A percentile compares a stretch with the other conserved stretches of the same genome.
Evolutionary conservation across 2,888 invertebrate genomes (phyloP).

Genomic region (Rhorus exstirpatorius): DNA sequence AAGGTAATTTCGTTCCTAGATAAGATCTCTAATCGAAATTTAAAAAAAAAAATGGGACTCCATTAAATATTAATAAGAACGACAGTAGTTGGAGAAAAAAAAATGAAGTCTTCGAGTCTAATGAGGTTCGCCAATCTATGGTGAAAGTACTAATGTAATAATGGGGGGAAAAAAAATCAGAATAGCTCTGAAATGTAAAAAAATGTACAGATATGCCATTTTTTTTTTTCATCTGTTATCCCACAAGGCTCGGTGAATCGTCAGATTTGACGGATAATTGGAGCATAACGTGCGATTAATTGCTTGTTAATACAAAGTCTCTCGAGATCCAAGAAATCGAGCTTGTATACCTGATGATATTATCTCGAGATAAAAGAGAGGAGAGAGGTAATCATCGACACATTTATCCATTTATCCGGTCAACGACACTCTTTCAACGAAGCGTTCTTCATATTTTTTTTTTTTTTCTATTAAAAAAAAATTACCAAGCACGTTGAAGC

Average conservation of each 20-base stretch:
- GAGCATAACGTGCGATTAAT: conserved; percentile 53
- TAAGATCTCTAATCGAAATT: no score
- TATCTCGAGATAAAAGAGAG: conserved; percentile 21
- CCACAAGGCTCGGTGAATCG: conserved; percentile 3
- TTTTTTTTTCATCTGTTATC: no score
- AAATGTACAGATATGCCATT: no score
- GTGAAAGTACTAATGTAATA: no score
- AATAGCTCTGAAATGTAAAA: no score
- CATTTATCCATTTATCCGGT: conserved; percentile 66
- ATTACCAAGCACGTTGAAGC: neutral
- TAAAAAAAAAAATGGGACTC: no score
- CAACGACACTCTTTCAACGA: conserved; percentile 52
- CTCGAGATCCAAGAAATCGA: conserved; percentile 46
- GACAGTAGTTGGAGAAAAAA: no score
- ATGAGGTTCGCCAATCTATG: no score
- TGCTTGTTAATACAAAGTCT: conserved; percentile 54
- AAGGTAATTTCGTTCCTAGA: no score
- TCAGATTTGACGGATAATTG: conserved; percentile 46
- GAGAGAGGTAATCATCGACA: conserved; percentile 51
- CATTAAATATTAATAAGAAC: no score
- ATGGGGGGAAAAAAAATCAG: no score
- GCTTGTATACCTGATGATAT: conserved; percentile 26
- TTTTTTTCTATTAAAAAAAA: neutral
- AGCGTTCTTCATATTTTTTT: neutral
- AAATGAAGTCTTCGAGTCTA: no score